Percentiles rank a stretch among this genome's conserved stretches.
phyloP scores from a whole-genome alignment of 53 echinoderm and acorn worm genomes.

The Holothuria scabra region DNA sequence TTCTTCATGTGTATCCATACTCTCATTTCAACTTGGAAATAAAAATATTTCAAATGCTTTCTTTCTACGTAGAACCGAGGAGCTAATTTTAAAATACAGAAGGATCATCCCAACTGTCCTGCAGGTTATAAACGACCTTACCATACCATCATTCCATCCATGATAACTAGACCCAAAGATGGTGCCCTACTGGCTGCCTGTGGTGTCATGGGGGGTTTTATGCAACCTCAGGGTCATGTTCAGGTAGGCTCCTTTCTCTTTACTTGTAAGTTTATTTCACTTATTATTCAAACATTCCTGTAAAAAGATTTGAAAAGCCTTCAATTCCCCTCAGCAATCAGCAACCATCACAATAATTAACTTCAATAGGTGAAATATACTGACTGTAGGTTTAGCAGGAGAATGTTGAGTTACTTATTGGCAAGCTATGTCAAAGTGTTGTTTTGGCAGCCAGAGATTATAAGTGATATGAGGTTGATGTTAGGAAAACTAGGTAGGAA shows the following conservation, averaged over 20 bases:
- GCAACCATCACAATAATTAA: too few species aligned
- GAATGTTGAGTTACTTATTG: too few species aligned
- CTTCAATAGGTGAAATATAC: too few species aligned
- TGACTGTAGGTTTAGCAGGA: too few species aligned
- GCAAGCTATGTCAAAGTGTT: too few species aligned
- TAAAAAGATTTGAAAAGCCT: not conserved
- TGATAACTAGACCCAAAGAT: slow-evolving; percentile 68
- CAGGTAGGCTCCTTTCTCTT: slow-evolving; percentile 49
- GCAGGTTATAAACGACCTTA: slow-evolving; percentile 79
- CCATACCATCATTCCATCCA: slow-evolving; percentile 92
- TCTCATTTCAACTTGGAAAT: too few species aligned
- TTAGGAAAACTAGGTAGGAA: too few species aligned
- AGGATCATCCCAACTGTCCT: slow-evolving; percentile 73
- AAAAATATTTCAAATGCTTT: not conserved
- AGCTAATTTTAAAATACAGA: slow-evolving; percentile 62
- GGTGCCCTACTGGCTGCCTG: slow-evolving; percentile 66
- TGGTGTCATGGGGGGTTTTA: slow-evolving; percentile 90
- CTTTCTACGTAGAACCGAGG: slow-evolving; percentile 66
- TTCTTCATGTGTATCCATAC: too few species aligned
- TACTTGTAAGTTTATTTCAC: not conserved
- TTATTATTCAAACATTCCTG: too few species aligned
- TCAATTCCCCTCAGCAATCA: not conserved
- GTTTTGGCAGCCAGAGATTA: too few species aligned
- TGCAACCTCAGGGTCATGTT: slow-evolving; percentile 95
- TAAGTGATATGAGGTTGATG: too few species aligned